Conservation (phyloP, 2,113 vertebrate genomes). For the Gnathonemus longibarbis region DNA sequence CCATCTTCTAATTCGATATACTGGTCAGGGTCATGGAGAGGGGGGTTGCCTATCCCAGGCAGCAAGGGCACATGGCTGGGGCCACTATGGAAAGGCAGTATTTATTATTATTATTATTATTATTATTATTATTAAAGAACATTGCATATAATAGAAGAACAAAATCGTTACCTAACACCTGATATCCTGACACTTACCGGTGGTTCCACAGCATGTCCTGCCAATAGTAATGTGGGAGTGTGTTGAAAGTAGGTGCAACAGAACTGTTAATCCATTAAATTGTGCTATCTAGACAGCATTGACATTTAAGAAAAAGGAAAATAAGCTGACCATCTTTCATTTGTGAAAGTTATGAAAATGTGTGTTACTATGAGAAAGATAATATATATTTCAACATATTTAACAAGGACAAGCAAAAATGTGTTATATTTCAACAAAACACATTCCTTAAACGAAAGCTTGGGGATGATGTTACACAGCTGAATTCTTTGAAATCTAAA, state of each 20-base stretch:
- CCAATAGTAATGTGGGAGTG: background rate
- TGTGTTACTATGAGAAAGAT: background rate
- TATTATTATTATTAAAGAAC: no score
- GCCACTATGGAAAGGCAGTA: background rate
- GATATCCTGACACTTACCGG: background rate
- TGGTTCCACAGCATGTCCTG: background rate
- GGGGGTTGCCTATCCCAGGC: background rate
- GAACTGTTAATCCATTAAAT: background rate
- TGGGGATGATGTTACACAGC: background rate
- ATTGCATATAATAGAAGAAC: background rate
- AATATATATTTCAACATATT: background rate
- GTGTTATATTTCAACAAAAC: conserved; percentile 1
- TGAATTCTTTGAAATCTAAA: background rate
- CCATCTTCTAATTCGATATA: background rate
- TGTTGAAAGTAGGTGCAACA: background rate
- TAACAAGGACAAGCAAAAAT: background rate
- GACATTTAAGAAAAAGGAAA: background rate
- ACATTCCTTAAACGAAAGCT: background rate
- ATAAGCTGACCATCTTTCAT: background rate
- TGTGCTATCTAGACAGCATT: no score
- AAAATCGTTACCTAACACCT: background rate
- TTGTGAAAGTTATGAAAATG: background rate
- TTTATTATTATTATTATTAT: background rate
- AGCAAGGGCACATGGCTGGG: background rate
- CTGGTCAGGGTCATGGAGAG: background rate